Conservation (phyloP, 2,797 vertebrate genomes). For the Megaceryle alcyon region DNA sequence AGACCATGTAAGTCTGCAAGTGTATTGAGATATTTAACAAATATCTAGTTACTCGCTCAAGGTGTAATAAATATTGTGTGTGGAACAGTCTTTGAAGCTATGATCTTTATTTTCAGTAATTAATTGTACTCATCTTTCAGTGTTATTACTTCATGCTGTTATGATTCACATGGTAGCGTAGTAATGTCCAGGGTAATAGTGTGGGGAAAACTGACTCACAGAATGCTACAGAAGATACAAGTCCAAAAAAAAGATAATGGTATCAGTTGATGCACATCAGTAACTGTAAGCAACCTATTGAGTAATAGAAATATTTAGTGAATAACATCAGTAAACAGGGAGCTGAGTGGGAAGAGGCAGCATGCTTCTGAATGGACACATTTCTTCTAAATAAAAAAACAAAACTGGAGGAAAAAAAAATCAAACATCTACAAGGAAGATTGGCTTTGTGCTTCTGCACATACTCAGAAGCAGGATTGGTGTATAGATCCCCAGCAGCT, state of each 20-base stretch:
- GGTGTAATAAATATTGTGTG: not conserved
- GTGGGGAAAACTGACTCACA: not conserved
- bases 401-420: not conserved
- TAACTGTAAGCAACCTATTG: not conserved
- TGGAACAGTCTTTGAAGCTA: constrained; percentile 7
- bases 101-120: constrained; percentile 21
- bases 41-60: not conserved
- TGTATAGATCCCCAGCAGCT: not conserved
- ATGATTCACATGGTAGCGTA: not conserved
- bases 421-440: not conserved
- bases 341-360: not conserved
- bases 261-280: not conserved
- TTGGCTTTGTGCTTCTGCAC: not conserved
- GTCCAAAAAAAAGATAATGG: not conserved
- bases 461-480: not conserved
- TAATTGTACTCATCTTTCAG: not conserved
- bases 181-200: not conserved
- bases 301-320: not conserved
- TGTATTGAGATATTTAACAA: not conserved
- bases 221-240: not conserved
- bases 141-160: not conserved
- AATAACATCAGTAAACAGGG: not conserved
- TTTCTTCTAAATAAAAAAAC: not conserved
- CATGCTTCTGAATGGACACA: not conserved
- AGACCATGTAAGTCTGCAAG: not conserved